Percentiles rank a stretch among this genome's conserved stretches.
Conservation (phyloP, 2,888 invertebrate genomes). For the Lycocerus yunnanus region DNA sequence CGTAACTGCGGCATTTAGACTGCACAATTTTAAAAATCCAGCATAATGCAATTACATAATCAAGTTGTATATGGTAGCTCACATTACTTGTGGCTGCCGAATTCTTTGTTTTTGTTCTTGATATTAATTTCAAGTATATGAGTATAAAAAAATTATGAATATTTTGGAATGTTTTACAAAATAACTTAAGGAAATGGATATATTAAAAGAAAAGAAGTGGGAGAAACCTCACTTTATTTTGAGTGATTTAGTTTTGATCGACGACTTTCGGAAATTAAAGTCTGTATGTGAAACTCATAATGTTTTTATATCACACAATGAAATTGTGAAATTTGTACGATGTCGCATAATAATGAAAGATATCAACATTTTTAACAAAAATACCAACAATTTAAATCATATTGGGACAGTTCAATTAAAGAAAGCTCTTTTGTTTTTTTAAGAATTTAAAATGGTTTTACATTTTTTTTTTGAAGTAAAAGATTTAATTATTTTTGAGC, state of each 20-base stretch:
- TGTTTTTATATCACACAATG: not conserved
- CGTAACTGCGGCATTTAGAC: too few relatives aligned
- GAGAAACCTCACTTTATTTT: not conserved
- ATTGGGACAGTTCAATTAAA: not conserved
- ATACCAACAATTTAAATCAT: not conserved
- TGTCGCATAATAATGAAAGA: not conserved
- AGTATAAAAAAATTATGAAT: too few relatives aligned
- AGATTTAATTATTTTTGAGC: too few relatives aligned
- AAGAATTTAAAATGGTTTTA: too few relatives aligned
- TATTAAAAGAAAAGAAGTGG: not conserved
- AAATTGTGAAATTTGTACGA: not conserved
- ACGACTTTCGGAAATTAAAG: constrained; percentile 2
- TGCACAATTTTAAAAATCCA: too few relatives aligned
- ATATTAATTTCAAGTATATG: too few relatives aligned
- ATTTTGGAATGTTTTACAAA: not conserved
- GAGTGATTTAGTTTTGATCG: not conserved
- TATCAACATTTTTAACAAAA: not conserved
- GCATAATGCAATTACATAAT: too few relatives aligned
- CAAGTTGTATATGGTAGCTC: too few relatives aligned
- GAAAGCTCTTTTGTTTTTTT: too few relatives aligned
- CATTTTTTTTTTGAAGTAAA: too few relatives aligned
- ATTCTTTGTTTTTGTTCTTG: too few relatives aligned
- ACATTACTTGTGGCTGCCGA: too few relatives aligned
- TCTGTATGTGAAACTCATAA: not conserved
- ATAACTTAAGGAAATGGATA: not conserved